These are phyloP conservation scores for Dryoscopus gambensis DNA, from an alignment of 2,113 vertebrate genomes.

Conservation along the genomic window DNA sequence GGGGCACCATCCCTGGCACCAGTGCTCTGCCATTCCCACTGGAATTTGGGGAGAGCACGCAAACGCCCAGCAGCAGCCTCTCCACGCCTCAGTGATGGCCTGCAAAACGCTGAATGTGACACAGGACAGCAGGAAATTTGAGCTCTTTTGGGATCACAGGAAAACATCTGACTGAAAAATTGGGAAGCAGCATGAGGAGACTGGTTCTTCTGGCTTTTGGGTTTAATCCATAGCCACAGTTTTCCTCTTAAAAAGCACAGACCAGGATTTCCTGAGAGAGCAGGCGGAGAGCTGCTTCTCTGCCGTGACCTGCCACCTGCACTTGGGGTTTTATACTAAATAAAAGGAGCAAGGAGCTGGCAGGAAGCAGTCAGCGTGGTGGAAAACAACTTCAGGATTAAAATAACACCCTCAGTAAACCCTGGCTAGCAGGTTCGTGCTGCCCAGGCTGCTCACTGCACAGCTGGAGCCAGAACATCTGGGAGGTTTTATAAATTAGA, in stretches of 20 bases:
- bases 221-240: not conserved
- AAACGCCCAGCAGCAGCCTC: not conserved
- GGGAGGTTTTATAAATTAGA: conserved; percentile 53
- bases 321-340: not conserved
- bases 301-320: not conserved
- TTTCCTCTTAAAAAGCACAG: not conserved
- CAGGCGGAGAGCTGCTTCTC: rapidly evolving
- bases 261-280: not conserved
- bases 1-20: not conserved
- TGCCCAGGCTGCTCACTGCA: not conserved
- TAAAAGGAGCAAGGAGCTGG: not conserved
- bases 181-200: not conserved
- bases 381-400: not conserved
- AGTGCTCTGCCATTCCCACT: not conserved
- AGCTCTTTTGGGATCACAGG: not conserved
- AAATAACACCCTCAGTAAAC: not conserved
- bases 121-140: not conserved
- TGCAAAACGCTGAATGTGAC: not conserved
- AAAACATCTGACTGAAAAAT: not conserved
- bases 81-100: rapidly evolving
- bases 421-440: not conserved
- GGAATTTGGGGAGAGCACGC: not conserved
- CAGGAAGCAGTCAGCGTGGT: not conserved
- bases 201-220: not conserved
- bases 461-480: conserved; percentile 19